Percentiles rank a stretch among this genome's conserved stretches.
Conservation (phyloP, 2,888 invertebrate species). For the Cecidostiba fungosa region DNA sequence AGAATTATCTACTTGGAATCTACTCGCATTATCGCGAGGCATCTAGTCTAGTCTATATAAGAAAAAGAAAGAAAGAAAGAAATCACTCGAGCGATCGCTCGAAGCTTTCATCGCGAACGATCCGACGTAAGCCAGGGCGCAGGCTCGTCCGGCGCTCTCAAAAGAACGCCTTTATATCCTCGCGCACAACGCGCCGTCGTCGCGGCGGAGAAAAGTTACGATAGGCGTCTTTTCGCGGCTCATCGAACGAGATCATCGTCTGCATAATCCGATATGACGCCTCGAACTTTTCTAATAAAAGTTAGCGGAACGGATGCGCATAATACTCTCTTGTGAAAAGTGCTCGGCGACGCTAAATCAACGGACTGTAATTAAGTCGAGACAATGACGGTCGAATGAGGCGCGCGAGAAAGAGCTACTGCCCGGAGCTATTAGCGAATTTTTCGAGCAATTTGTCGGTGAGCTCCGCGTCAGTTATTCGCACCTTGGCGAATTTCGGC, state of each 20-base stretch:
- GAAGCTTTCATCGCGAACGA: background rate
- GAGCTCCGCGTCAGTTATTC: slow-evolving; percentile 24
- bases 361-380: slow-evolving; percentile 28
- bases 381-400: slow-evolving; percentile 35
- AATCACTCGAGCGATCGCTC: background rate
- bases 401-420: background rate
- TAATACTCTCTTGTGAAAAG: background rate
- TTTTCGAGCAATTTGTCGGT: slow-evolving; percentile 56
- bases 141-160: background rate
- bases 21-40: background rate
- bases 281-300: slow-evolving; percentile 73
- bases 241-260: slow-evolving; percentile 67
- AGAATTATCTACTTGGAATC: background rate
- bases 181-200: background rate
- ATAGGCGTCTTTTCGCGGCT: slow-evolving; percentile 51
- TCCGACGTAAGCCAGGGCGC: background rate
- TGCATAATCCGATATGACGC: slow-evolving; percentile 69
- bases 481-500: slow-evolving; percentile 33
- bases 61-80: background rate
- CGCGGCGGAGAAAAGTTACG: background rate
- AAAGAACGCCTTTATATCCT: background rate
- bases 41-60: background rate
- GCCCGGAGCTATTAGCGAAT: slow-evolving; percentile 57
- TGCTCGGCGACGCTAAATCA: background rate
- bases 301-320: slow-evolving; percentile 64